A percentile compares a stretch with the other conserved stretches of the same genome.
phyloP scores from a whole-genome alignment of 1,140 invertebrate species.

The Zaprionus ornatus region DNA sequence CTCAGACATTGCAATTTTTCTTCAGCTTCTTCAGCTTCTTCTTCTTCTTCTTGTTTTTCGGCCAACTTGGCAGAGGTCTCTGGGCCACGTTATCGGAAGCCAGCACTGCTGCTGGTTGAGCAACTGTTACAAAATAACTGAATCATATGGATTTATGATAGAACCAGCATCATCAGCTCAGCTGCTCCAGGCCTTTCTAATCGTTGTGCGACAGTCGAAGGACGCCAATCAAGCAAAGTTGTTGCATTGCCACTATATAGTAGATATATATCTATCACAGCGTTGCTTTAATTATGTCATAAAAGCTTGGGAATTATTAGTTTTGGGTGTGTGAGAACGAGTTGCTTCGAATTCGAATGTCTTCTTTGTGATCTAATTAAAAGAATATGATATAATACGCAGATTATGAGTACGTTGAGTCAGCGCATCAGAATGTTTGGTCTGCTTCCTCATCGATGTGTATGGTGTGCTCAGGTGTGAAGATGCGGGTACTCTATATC shows the following conservation, averaged over 20 bases:
- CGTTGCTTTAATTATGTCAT: slow-evolving; percentile 36
- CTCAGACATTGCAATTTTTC: slow-evolving; percentile 52
- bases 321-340: slow-evolving; percentile 9
- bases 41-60: slow-evolving; percentile 10
- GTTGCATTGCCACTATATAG: slow-evolving; percentile 18
- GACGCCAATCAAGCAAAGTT: slow-evolving; percentile 23
- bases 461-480: slow-evolving; percentile 7
- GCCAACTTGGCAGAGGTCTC: slow-evolving; percentile 19
- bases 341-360: slow-evolving; percentile 4
- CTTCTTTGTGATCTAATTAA: slow-evolving; percentile 20
- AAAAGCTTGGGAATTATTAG: slow-evolving; percentile 35
- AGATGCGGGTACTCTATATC: slow-evolving; percentile 11
- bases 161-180: slow-evolving; percentile 28
- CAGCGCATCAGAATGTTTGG: slow-evolving; percentile 4
- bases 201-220: slow-evolving; percentile 35
- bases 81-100: slow-evolving; percentile 41
- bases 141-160: slow-evolving; percentile 51
- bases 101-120: slow-evolving; percentile 27
- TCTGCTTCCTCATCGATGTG: neutral
- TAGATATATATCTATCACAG: neutral
- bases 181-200: slow-evolving; percentile 43
- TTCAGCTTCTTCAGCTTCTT: slow-evolving; percentile 18
- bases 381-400: neutral
- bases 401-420: slow-evolving; percentile 6
- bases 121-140: slow-evolving; percentile 59